phyloP scores from a whole-genome alignment of 2,797 vertebrate genomes.

The Amphiprion clarkii region DNA sequence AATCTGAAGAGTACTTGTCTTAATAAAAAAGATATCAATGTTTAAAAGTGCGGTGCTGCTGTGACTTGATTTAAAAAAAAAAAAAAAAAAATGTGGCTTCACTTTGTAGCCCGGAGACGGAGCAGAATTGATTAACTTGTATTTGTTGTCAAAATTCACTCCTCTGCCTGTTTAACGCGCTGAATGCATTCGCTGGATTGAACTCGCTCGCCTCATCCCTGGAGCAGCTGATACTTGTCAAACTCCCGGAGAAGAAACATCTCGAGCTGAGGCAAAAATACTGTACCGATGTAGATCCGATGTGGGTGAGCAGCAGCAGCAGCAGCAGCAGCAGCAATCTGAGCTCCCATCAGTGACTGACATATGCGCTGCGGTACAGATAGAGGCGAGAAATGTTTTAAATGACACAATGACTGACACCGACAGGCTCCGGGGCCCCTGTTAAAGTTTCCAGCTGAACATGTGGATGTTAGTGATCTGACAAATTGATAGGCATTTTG shows the following conservation, averaged over 20 bases:
- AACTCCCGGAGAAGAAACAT: conserved; percentile 46
- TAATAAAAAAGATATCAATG: conserved; percentile 99
- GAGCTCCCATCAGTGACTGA: conserved; percentile 65
- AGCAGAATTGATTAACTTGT: conserved; percentile 31
- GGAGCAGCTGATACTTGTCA: conserved; percentile 64
- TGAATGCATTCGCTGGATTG: conserved; percentile 57
- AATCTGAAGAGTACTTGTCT: conserved; percentile 99
- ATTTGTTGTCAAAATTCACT: conserved; percentile 45
- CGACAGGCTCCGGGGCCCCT: conserved; percentile 51
- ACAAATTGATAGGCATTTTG: conserved; percentile 80
- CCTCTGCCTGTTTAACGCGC: conserved; percentile 22
- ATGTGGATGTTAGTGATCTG: conserved; percentile 69
- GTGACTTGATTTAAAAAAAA: conserved; percentile 43
- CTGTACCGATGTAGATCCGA: conserved; percentile 42
- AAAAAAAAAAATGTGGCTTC: background rate
- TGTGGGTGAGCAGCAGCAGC: conserved; percentile 39
- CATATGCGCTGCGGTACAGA: conserved; percentile 48
- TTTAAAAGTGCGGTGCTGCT: conserved; percentile 82
- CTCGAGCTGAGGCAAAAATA: conserved; percentile 34
- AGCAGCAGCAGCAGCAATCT: conserved; percentile 46
- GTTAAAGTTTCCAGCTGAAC: conserved; percentile 66
- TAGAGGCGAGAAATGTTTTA: conserved; percentile 52
- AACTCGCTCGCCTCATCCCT: conserved; percentile 53
- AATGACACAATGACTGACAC: conserved; percentile 73
- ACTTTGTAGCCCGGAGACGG: conserved; percentile 31